Evolutionary conservation across 92 coral and sea anemone species (phyloP).

Genomic region (Parazoanthus darwini): DNA sequence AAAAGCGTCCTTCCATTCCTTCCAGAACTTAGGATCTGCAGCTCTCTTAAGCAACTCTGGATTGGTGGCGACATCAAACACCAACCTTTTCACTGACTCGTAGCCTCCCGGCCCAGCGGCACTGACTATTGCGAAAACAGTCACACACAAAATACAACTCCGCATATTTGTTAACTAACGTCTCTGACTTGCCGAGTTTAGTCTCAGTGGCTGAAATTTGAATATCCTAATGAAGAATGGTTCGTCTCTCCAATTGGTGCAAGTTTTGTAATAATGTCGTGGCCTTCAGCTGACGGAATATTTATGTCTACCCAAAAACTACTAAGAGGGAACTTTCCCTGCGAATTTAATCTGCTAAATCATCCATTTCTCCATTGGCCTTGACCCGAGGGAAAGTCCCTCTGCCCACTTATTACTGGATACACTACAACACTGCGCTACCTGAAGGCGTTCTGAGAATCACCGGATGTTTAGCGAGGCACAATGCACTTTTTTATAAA

Average conservation of each 20-base stretch:
- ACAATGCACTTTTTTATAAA: no score
- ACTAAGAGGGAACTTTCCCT: conserved; percentile 1
- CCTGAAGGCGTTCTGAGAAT: not conserved
- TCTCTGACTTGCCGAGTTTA: not conserved
- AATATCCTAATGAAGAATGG: no score
- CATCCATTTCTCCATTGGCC: not conserved
- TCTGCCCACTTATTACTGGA: not conserved
- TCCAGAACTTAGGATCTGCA: conserved; percentile 17
- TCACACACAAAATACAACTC: not conserved
- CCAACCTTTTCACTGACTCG: conserved; percentile 3
- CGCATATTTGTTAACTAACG: not conserved
- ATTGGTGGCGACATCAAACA: conserved; percentile 15
- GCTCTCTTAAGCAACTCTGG: conserved; percentile 10
- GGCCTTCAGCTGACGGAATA: not conserved
- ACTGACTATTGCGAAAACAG: not conserved
- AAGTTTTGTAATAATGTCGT: not conserved
- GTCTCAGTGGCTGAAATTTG: not conserved
- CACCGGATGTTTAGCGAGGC: not conserved
- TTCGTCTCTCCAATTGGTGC: not conserved
- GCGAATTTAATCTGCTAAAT: not conserved
- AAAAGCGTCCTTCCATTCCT: not conserved
- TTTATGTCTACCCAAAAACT: not conserved
- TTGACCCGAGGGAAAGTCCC: not conserved
- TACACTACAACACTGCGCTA: not conserved
- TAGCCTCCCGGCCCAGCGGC: not conserved